phyloP scores from a whole-genome alignment of 2,888 invertebrate species.

The Lymantria dispar region DNA sequence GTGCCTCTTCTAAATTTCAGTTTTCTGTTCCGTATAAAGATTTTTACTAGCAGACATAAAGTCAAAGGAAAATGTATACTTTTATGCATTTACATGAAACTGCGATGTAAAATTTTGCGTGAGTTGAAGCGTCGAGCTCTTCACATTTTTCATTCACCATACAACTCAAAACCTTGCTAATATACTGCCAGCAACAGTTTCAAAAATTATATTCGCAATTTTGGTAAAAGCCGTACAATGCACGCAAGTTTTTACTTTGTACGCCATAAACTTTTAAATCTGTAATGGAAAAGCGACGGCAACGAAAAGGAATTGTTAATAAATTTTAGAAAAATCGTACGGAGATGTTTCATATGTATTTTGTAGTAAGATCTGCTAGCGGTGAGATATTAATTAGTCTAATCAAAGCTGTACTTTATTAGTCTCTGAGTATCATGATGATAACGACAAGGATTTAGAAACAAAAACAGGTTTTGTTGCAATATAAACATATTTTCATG shows the following conservation, averaged over 20 bases:
- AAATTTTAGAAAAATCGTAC: not conserved
- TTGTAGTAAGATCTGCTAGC: too few relatives aligned
- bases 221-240: constrained; percentile 10
- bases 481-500: too few relatives aligned
- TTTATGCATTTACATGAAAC: constrained; percentile 23
- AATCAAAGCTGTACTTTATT: too few relatives aligned
- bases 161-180: constrained; percentile 18
- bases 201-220: constrained; percentile 14
- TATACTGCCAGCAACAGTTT: constrained; percentile 17
- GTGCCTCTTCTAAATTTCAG: constrained; percentile 1
- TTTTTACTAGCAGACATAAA: constrained; percentile 15
- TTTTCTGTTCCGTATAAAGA: constrained; percentile 11
- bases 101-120: constrained; percentile 23
- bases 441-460: too few relatives aligned
- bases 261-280: not conserved
- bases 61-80: constrained; percentile 11
- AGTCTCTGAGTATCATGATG: too few relatives aligned
- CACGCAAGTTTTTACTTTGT: constrained; percentile 9
- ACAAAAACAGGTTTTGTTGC: too few relatives aligned
- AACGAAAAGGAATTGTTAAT: not conserved
- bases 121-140: constrained; percentile 15
- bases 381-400: too few relatives aligned
- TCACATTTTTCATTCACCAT: constrained; percentile 26
- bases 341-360: too few relatives aligned
- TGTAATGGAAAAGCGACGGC: not conserved